Evolutionary conservation across 2,113 vertebrate genomes (phyloP).

Genomic region (Peucedramus taeniatus): DNA sequence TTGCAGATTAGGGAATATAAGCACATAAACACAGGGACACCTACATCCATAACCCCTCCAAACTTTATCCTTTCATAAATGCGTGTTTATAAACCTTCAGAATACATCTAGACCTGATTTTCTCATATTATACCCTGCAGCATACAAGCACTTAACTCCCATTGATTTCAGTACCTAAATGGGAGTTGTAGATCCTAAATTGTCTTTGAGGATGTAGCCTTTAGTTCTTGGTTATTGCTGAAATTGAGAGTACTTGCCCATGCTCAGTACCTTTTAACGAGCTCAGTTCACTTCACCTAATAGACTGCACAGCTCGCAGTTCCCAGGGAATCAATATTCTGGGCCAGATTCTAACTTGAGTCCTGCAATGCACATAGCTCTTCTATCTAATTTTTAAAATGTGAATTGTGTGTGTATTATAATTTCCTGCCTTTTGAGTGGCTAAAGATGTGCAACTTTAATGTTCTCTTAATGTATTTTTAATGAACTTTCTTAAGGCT

Average conservation of each 20-base stretch:
- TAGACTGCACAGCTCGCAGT: not conserved
- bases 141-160: conserved; percentile 17
- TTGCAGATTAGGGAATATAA: not conserved
- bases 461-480: conserved; percentile 50
- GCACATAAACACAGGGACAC: not conserved
- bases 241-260: conserved; percentile 11
- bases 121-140: conserved; percentile 14
- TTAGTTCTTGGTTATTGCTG: conserved; percentile 43
- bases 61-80: not conserved
- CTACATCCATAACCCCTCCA: not conserved
- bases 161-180: conserved; percentile 55
- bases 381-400: conserved; percentile 16
- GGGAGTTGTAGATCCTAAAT: conserved; percentile 38
- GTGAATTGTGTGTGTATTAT: conserved; percentile 38
- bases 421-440: conserved; percentile 39
- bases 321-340: conserved; percentile 44
- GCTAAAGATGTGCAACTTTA: conserved; percentile 20
- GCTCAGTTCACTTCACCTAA: conserved; percentile 39
- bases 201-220: conserved; percentile 51
- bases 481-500: conserved; percentile 42
- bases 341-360: not conserved
- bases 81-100: conserved; percentile 12
- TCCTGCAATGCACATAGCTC: not conserved
- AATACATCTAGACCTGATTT: conserved; percentile 23
- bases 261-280: conserved; percentile 36